Percentiles rank a stretch among this genome's conserved stretches.
These are phyloP conservation scores for Cyclina sinensis DNA, from an alignment of 1,140 invertebrate genomes.

Conservation along the genomic window DNA sequence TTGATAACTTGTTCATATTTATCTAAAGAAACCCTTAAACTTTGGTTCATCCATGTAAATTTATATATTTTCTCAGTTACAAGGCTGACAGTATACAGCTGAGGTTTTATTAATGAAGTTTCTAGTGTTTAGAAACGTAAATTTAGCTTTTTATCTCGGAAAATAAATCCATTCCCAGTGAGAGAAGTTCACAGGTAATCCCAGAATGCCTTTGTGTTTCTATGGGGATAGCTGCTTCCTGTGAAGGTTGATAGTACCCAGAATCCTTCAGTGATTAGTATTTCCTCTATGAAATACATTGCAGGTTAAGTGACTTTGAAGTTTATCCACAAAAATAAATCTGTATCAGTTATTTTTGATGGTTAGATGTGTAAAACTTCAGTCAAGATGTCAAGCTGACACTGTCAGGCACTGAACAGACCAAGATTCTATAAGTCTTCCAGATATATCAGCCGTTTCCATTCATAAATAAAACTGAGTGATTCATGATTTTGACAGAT, in stretches of 20 bases:
- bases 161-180: slow-evolving; percentile 4
- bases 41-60: slow-evolving; percentile 24
- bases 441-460: background rate
- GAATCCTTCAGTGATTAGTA: slow-evolving; percentile 35
- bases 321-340: background rate
- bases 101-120: slow-evolving; percentile 42
- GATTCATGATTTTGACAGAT: slow-evolving; percentile 14
- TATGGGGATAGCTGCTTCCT: slow-evolving; percentile 37
- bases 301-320: background rate
- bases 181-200: background rate
- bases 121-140: background rate
- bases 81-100: background rate
- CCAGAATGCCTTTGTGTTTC: slow-evolving; percentile 32
- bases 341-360: background rate
- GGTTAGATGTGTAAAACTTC: background rate
- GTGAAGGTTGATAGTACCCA: slow-evolving; percentile 36
- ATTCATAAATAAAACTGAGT: background rate
- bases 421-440: background rate
- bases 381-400: background rate
- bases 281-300: slow-evolving; percentile 30
- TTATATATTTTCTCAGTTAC: background rate
- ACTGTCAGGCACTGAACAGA: background rate
- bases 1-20: slow-evolving; percentile 5
- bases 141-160: background rate
- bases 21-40: background rate